A percentile compares a stretch with the other conserved stretches of the same genome.
Conservation (phyloP, 2,113 vertebrate species). For the Dasyornis broadbenti region DNA sequence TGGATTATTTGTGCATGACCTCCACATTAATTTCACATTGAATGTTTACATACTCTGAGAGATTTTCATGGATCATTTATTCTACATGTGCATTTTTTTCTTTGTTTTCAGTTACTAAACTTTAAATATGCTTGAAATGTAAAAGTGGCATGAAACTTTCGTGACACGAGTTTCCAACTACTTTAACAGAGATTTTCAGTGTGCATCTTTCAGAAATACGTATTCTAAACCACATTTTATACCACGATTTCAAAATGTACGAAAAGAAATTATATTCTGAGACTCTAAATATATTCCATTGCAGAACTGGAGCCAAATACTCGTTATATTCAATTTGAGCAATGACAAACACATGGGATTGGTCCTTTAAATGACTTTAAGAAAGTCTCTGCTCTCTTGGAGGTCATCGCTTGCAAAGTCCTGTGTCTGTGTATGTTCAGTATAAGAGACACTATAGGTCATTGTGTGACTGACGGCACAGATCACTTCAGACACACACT, state of each 20-base stretch:
- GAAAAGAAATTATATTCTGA: background rate
- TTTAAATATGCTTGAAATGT: constrained; percentile 80
- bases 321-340: background rate
- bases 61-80: constrained; percentile 64
- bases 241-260: background rate
- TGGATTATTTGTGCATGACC: constrained; percentile 72
- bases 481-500: background rate
- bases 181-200: background rate
- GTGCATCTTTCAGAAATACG: background rate
- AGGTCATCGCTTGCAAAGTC: background rate
- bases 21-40: constrained; percentile 50
- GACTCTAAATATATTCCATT: background rate
- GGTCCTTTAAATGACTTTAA: background rate
- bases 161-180: constrained; percentile 68
- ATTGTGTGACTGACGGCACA: background rate
- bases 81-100: constrained; percentile 64
- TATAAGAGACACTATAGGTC: background rate
- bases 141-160: constrained; percentile 82
- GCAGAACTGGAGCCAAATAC: background rate
- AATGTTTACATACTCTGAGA: constrained; percentile 59
- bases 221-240: background rate
- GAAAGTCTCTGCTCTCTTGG: background rate
- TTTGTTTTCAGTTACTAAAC: constrained; percentile 75
- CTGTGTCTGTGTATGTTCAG: background rate
- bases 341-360: background rate